Evolutionary conservation across 2,113 vertebrate genomes (phyloP).

Genomic region (Mesitornis unicolor): DNA sequence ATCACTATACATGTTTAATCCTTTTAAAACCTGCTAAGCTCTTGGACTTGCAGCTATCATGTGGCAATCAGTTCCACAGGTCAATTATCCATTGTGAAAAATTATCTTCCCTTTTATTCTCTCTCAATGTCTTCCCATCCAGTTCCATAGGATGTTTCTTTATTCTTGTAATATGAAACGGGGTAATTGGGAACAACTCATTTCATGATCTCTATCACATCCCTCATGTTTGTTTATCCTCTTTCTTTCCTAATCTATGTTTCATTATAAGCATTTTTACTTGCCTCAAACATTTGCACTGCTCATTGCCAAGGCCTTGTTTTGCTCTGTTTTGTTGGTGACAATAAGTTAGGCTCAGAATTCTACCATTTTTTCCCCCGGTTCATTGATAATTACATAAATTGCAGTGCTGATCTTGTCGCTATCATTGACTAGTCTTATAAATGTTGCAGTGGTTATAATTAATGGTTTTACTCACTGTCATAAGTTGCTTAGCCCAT

Average conservation of each 20-base stretch:
- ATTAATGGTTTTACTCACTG: constrained; percentile 7
- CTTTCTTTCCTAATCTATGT: background rate
- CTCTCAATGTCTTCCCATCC: background rate
- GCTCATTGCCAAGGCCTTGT: background rate
- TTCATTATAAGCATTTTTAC: background rate
- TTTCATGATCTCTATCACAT: constrained; percentile 16
- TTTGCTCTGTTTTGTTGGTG: background rate
- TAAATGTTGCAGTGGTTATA: background rate
- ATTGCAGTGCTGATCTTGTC: background rate
- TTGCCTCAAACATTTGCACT: background rate
- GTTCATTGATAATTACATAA: background rate
- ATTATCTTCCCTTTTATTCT: constrained; percentile 40
- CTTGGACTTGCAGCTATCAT: constrained; percentile 51
- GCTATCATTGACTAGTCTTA: background rate
- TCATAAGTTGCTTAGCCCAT: background rate
- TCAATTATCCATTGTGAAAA: constrained; percentile 65
- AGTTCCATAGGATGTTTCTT: constrained; percentile 6
- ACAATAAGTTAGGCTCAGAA: background rate
- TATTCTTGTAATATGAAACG: background rate
- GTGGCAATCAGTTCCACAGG: constrained; percentile 58
- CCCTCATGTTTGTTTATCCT: constrained; percentile 14
- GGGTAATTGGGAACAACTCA: background rate
- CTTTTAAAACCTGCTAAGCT: constrained; percentile 64
- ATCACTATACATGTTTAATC: constrained; percentile 60
- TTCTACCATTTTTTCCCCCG: background rate